phyloP scores from a whole-genome alignment of 92 coral and sea anemone genomes.

The Palythoa grandis region DNA sequence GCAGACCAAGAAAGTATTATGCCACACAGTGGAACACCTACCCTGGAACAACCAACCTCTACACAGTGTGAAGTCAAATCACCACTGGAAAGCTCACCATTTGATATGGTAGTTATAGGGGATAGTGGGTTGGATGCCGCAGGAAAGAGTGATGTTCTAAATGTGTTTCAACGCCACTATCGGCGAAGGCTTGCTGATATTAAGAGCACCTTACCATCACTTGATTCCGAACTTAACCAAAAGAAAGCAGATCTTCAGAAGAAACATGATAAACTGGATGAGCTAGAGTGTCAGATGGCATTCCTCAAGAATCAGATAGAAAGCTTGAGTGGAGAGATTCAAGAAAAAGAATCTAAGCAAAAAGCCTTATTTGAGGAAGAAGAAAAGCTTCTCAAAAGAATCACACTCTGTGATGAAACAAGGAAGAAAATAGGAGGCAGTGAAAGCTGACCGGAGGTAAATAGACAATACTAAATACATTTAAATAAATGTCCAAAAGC shows the following conservation, averaged over 20 bases:
- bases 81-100: conserved; percentile 30
- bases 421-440: conserved; percentile 25
- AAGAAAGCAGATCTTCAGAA: conserved; percentile 41
- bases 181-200: conserved; percentile 35
- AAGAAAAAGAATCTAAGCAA: conserved; percentile 27
- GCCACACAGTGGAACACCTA: conserved; percentile 4
- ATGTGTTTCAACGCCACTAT: conserved; percentile 40
- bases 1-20: neutral
- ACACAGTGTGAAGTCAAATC: conserved; percentile 19
- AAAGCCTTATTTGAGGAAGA: conserved; percentile 34
- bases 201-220: conserved; percentile 23
- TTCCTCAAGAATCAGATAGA: conserved; percentile 43
- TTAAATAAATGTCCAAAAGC: neutral
- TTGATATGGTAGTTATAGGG: conserved; percentile 36
- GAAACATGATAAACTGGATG: conserved; percentile 35
- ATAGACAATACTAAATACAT: neutral
- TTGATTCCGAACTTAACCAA: conserved; percentile 27
- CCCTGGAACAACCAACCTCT: conserved; percentile 40
- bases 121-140: conserved; percentile 34
- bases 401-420: conserved; percentile 39
- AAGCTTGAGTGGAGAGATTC: conserved; percentile 23
- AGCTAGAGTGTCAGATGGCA: conserved; percentile 42
- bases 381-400: conserved; percentile 22
- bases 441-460: conserved; percentile 28
- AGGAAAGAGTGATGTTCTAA: conserved; percentile 39